These are phyloP conservation scores for Schizaphis graminum DNA, from an alignment of 2,888 invertebrate genomes.

Conservation along the genomic window DNA sequence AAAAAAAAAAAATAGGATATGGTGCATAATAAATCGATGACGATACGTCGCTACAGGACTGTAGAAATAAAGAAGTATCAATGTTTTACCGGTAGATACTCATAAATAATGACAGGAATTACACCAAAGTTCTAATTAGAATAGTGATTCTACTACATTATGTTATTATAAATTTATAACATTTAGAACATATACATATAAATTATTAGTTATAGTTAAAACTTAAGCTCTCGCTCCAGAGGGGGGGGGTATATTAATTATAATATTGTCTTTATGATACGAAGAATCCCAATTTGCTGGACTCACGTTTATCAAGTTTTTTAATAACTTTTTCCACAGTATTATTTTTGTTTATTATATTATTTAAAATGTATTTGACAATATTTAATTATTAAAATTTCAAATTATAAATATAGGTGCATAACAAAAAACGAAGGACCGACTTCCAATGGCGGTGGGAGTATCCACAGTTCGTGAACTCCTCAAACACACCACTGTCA, in stretches of 20 bases:
- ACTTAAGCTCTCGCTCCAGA: neutral
- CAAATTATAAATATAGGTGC: neutral
- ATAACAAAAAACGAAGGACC: neutral
- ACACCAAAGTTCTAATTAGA: neutral
- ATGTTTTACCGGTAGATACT: neutral
- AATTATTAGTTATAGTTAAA: no score
- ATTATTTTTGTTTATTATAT: neutral
- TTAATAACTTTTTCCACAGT: neutral
- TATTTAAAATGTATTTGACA: neutral
- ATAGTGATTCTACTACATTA: no score
- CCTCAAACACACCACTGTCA: neutral
- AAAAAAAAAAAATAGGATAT: neutral
- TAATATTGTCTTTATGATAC: neutral
- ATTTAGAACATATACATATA: no score
- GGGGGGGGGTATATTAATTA: neutral
- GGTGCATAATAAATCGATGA: conserved; percentile 34
- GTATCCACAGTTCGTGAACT: no score
- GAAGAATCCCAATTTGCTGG: neutral
- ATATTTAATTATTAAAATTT: neutral
- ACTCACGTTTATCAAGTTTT: neutral
- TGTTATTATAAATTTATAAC: no score
- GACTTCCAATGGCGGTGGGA: neutral
- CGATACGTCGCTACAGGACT: neutral
- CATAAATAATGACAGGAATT: neutral
- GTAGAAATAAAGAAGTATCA: neutral